These are phyloP conservation scores for Lepidotrigona ventralis DNA, from an alignment of 1,140 invertebrate genomes.

Conservation along the genomic window DNA sequence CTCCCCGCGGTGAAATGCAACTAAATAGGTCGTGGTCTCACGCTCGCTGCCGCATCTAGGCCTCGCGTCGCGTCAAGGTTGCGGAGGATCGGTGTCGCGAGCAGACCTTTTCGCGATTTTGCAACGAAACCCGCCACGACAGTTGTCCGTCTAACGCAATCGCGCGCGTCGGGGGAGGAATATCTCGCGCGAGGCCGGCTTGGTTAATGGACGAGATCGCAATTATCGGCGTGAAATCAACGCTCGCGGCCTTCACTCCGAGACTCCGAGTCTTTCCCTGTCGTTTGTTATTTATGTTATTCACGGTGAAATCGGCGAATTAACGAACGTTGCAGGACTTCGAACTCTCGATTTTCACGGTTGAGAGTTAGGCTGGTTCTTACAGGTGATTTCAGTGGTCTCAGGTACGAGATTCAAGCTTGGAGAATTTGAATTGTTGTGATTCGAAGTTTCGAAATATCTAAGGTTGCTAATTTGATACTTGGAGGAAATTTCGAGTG, in stretches of 20 bases:
- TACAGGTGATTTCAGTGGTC: too few species aligned
- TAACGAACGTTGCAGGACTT: neutral
- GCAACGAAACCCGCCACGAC: slow-evolving; percentile 51
- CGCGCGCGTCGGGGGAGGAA: neutral
- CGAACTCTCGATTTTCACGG: too few species aligned
- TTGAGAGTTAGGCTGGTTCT: too few species aligned
- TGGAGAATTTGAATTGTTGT: too few species aligned
- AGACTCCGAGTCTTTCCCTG: neutral
- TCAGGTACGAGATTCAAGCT: too few species aligned
- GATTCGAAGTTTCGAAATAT: too few species aligned
- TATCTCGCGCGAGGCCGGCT: neutral
- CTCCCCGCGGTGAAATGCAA: slow-evolving; percentile 27
- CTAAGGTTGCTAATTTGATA: too few species aligned
- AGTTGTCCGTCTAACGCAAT: slow-evolving; percentile 28
- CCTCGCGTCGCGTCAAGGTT: slow-evolving; percentile 48
- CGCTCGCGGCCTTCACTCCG: neutral
- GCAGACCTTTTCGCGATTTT: slow-evolving; percentile 51
- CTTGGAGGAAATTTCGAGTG: too few species aligned
- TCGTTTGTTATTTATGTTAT: neutral
- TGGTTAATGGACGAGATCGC: neutral
- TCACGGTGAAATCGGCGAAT: neutral
- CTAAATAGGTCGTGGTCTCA: slow-evolving; percentile 49
- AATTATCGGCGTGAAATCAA: slow-evolving; percentile 40
- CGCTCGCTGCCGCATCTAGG: slow-evolving; percentile 32
- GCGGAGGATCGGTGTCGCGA: slow-evolving; percentile 51